phyloP scores from a whole-genome alignment of 37 sponge, comb jelly and placozoan genomes.

The Corticium candelabrum region DNA sequence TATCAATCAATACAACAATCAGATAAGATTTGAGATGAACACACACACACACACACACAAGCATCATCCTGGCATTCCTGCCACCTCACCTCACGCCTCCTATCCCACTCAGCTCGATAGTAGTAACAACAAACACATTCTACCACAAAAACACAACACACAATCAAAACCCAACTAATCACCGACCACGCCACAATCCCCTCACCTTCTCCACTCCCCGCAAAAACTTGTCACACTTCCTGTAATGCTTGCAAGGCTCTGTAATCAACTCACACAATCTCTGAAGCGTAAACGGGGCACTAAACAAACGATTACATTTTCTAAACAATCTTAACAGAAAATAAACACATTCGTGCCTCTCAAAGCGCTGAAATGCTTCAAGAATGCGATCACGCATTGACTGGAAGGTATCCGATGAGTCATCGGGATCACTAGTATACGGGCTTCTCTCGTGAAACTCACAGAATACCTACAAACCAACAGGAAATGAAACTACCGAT shows the following conservation, averaged over 20 bases:
- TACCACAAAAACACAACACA: no score
- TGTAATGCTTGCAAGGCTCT: slow-evolving; percentile 80
- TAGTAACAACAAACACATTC: no score
- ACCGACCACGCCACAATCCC: no score
- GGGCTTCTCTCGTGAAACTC: not conserved
- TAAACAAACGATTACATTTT: slow-evolving; percentile 8
- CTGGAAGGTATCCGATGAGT: not conserved
- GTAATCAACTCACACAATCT: slow-evolving; percentile 80
- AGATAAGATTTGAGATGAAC: no score
- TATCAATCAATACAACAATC: no score
- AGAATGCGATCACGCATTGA: not conserved
- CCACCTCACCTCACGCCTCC: no score
- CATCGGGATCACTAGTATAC: not conserved
- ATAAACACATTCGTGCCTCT: no score
- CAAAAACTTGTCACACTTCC: slow-evolving; percentile 42
- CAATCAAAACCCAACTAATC: no score
- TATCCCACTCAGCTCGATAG: no score
- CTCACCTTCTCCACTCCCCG: not conserved
- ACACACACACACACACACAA: no score
- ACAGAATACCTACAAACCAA: not conserved
- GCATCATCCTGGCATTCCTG: no score
- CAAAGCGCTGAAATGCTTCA: not conserved
- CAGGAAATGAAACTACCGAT: not conserved
- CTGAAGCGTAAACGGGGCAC: slow-evolving; percentile 97
- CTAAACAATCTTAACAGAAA: no score